Conservation (phyloP, 1,140 invertebrate genomes). For the Hypothenemus hampei region DNA sequence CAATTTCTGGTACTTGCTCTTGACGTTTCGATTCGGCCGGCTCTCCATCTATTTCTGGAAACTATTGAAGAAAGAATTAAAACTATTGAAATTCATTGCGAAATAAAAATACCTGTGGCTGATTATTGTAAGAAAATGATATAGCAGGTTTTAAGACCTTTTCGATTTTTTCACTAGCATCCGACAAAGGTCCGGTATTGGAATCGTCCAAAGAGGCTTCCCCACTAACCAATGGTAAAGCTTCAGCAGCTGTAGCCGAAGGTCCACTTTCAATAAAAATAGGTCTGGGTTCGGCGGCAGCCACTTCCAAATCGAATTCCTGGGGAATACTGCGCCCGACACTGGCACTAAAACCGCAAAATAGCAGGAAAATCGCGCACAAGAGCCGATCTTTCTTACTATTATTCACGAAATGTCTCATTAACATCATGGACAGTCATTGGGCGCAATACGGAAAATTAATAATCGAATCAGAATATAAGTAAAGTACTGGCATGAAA, state of each 20-base stretch:
- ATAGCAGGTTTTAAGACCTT: conserved; percentile 32
- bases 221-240: conserved; percentile 22
- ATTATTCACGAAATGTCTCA: neutral
- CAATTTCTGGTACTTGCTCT: neutral
- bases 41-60: neutral
- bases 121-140: conserved; percentile 32
- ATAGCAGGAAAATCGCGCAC: conserved; percentile 1
- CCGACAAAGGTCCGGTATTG: conserved; percentile 19
- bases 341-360: conserved; percentile 17
- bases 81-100: too few relatives aligned
- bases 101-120: too few relatives aligned
- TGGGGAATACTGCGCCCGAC: conserved; percentile 2
- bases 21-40: conserved; percentile 3
- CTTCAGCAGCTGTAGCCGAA: conserved; percentile 17
- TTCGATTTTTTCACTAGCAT: conserved; percentile 34
- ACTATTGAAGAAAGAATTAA: neutral
- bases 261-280: conserved; percentile 27
- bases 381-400: neutral
- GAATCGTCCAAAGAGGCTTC: conserved; percentile 4
- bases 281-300: conserved; percentile 33
- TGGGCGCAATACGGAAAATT: neutral
- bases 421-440: conserved; percentile 8
- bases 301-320: conserved; percentile 25
- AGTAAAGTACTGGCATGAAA: conserved; percentile 6
- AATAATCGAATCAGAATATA: too few relatives aligned